phyloP scores from a whole-genome alignment of 2,797 vertebrate genomes.

The Tokudaia tokunoshimensis region DNA sequence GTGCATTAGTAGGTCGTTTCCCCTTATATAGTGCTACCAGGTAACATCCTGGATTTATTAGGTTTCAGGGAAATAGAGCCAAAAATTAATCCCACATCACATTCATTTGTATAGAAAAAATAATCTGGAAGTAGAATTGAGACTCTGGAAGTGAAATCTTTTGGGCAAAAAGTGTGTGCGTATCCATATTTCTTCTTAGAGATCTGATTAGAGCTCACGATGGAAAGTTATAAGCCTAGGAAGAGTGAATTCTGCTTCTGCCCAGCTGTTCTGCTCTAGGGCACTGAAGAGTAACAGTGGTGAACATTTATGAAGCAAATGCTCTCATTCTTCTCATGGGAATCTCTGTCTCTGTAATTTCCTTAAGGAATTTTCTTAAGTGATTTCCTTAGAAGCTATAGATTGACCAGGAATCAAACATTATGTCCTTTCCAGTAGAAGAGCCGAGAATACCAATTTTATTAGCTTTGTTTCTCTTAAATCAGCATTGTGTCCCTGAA shows the following conservation, averaged over 20 bases:
- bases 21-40: neutral
- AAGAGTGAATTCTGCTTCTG: constrained; percentile 40
- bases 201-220: neutral
- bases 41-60: constrained; percentile 12
- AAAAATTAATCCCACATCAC: constrained; percentile 50
- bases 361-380: constrained; percentile 27
- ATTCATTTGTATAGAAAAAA: constrained; percentile 17
- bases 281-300: neutral
- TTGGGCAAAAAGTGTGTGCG: neutral
- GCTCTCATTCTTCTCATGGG: neutral
- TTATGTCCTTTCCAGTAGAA: neutral
- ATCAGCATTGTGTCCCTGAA: neutral
- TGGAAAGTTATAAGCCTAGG: neutral
- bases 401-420: constrained; percentile 55
- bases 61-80: neutral
- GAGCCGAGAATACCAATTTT: neutral
- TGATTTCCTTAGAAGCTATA: constrained; percentile 3
- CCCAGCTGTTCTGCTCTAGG: constrained; percentile 10
- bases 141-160: neutral
- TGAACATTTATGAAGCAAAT: neutral
- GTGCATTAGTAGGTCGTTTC: neutral
- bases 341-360: constrained; percentile 29
- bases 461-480: constrained; percentile 16
- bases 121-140: neutral
- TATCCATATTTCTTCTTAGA: neutral